Evolutionary conservation across 1,140 invertebrate genomes (phyloP).

Genomic region (Drosophila teissieri): DNA sequence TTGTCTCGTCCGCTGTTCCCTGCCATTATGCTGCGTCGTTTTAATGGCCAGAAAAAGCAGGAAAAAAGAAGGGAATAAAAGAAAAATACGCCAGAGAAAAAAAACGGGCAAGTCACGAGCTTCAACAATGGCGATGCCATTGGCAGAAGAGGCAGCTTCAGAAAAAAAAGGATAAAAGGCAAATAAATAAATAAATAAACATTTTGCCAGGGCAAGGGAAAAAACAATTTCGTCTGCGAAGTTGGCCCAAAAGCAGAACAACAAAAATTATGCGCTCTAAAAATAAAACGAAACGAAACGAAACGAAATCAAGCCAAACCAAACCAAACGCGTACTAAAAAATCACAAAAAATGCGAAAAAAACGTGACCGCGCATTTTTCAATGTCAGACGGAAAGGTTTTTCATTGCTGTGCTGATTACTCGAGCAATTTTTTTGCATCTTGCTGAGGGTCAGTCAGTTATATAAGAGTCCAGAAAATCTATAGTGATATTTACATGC

Average conservation of each 20-base stretch:
- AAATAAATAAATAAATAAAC: slow-evolving; percentile 83
- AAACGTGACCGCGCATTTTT: slow-evolving; percentile 85
- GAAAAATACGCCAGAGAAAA: slow-evolving; percentile 22
- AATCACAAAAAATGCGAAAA: slow-evolving; percentile 52
- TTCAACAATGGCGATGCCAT: slow-evolving; percentile 66
- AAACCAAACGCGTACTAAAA: slow-evolving; percentile 43
- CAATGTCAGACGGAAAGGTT: slow-evolving; percentile 84
- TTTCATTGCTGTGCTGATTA: slow-evolving; percentile 54
- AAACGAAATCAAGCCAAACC: slow-evolving; percentile 45
- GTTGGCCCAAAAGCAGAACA: slow-evolving; percentile 53
- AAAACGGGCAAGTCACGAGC: slow-evolving; percentile 71
- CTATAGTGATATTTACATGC: slow-evolving; percentile 16
- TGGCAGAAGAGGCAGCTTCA: slow-evolving; percentile 30
- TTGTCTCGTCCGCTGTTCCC: slow-evolving; percentile 59
- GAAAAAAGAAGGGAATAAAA: slow-evolving; percentile 16
- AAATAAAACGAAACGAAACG: slow-evolving; percentile 49
- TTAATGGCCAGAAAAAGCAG: slow-evolving; percentile 64
- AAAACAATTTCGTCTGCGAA: slow-evolving; percentile 70
- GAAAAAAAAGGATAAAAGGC: slow-evolving; percentile 65
- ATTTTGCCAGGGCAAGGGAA: slow-evolving; percentile 56
- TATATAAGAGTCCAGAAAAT: slow-evolving; percentile 36
- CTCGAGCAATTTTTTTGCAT: slow-evolving; percentile 51
- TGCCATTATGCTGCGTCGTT: slow-evolving; percentile 82
- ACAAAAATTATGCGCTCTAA: slow-evolving; percentile 55
- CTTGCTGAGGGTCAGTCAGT: slow-evolving; percentile 46